Conservation (phyloP, 2,888 invertebrate genomes). For the Oligia latruncula region DNA sequence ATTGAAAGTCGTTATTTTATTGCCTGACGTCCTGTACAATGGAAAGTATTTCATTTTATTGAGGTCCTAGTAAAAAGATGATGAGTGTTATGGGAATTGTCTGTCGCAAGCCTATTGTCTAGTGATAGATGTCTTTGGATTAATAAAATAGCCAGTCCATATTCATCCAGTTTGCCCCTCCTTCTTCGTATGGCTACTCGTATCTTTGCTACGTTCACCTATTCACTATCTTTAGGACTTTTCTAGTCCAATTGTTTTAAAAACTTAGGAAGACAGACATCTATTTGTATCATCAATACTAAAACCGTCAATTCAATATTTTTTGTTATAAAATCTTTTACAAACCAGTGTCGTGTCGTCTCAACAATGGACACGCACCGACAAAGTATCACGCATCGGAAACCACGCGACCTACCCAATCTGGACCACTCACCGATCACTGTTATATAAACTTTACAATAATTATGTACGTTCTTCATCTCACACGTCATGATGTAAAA, state of each 20-base stretch:
- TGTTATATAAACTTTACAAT: conserved; percentile 70
- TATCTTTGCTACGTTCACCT: not conserved
- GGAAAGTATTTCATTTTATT: not conserved
- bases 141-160: not conserved
- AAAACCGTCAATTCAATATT: not conserved
- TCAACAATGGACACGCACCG: conserved; percentile 55
- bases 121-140: not conserved
- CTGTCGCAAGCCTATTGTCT: not conserved
- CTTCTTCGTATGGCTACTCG: not conserved
- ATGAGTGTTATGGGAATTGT: not conserved
- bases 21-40: not conserved
- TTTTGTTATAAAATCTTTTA: not conserved
- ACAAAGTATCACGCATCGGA: conserved; percentile 61
- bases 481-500: conserved; percentile 12
- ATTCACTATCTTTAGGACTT: not conserved
- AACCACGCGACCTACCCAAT: conserved; percentile 69
- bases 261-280: not conserved
- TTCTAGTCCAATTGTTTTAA: not conserved
- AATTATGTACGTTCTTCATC: conserved; percentile 37
- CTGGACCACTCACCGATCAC: conserved; percentile 75
- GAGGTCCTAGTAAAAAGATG: not conserved
- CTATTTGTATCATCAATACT: not conserved
- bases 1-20: not conserved
- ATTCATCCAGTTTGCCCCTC: not conserved
- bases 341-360: not conserved